Evolutionary conservation across 2,113 vertebrate genomes (phyloP).

Genomic region (Erythrolamprus reginae): DNA sequence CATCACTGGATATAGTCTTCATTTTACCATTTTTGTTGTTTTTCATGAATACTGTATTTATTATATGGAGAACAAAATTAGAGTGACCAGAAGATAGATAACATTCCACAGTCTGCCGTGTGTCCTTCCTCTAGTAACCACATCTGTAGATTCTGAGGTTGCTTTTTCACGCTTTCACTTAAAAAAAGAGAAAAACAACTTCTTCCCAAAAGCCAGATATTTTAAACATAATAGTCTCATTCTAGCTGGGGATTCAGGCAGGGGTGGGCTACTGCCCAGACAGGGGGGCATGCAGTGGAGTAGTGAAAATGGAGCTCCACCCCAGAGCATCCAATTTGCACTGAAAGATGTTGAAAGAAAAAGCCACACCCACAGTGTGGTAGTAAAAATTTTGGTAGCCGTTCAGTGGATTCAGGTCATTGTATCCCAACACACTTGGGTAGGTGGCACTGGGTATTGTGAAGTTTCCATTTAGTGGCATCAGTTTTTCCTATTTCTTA

Average conservation of each 20-base stretch:
- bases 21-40: neutral
- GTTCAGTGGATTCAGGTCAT: neutral
- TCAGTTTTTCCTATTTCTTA: neutral
- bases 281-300: no score
- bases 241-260: no score
- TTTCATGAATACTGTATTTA: no score
- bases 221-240: neutral
- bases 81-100: neutral
- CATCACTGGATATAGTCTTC: neutral
- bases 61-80: neutral
- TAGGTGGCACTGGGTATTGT: neutral
- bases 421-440: neutral
- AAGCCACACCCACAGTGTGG: no score
- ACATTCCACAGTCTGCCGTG: neutral
- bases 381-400: no score
- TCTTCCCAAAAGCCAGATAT: neutral
- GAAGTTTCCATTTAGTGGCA: neutral
- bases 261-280: no score
- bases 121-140: neutral
- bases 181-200: neutral
- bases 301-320: no score
- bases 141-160: neutral
- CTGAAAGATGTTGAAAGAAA: no score
- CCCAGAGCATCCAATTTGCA: no score
- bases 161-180: neutral